Evolutionary conservation across 2,888 invertebrate genomes (phyloP).

Genomic region (Eudemis profundana): DNA sequence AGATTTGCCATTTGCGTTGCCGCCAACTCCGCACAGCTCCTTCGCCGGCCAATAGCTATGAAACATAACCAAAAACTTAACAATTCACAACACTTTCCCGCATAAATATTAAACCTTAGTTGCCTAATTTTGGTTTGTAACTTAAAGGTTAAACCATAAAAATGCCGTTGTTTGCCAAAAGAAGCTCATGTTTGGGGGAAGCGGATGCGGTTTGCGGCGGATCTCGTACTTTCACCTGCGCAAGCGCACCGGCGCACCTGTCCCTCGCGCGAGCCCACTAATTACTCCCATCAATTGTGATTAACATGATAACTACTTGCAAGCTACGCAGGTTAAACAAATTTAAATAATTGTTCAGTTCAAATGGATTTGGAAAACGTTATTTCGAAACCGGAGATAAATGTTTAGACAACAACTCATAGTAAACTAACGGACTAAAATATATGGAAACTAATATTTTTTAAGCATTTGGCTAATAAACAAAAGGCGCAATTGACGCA

Average conservation of each 20-base stretch:
- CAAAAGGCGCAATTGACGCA: too few relatives aligned
- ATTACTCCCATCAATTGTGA: conserved; percentile 26
- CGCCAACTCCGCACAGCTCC: too few relatives aligned
- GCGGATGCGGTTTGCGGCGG: conserved; percentile 68
- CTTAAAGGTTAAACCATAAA: conserved; percentile 13
- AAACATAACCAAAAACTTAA: too few relatives aligned
- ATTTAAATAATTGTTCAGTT: conserved; percentile 23
- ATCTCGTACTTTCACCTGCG: conserved; percentile 71
- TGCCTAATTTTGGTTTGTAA: conserved; percentile 5
- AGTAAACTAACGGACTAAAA: not conserved
- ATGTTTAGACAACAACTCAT: not conserved
- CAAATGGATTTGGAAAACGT: not conserved
- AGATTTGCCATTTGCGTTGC: too few relatives aligned
- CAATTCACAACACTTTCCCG: too few relatives aligned
- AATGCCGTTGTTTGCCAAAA: conserved; percentile 21
- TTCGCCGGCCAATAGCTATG: too few relatives aligned
- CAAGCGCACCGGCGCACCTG: conserved; percentile 59
- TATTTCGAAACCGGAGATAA: not conserved
- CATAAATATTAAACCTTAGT: too few relatives aligned
- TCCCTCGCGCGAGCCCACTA: conserved; percentile 50
- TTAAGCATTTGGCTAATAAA: too few relatives aligned
- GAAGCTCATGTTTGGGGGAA: conserved; percentile 54
- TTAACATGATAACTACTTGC: conserved; percentile 16
- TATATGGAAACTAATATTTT: not conserved
- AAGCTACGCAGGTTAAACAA: not conserved